phyloP scores from a whole-genome alignment of 37 sponge, comb jelly and placozoan species.

The Eunapius fragilis region DNA sequence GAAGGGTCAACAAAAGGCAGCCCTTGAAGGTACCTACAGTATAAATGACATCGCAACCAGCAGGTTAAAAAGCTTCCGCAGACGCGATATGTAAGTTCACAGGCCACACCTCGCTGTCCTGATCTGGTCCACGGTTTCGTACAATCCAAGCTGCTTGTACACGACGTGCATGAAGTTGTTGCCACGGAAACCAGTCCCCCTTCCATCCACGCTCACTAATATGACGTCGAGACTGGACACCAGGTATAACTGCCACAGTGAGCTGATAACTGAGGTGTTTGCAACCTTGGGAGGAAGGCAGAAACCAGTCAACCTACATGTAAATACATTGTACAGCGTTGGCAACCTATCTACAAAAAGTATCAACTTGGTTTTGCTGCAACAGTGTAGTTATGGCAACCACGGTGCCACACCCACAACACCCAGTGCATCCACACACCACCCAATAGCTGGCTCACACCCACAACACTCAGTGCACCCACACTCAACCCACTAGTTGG shows the following conservation, averaged over 20 bases:
- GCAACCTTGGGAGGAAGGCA: constrained; percentile 21
- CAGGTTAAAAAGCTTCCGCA: background rate
- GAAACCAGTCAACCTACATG: background rate
- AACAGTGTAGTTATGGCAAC: too few relatives aligned
- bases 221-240: constrained; percentile 50
- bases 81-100: background rate
- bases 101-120: constrained; percentile 65
- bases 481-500: constrained; percentile 51
- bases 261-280: background rate
- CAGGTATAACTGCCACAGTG: constrained; percentile 41
- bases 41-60: too few relatives aligned
- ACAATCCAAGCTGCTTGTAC: constrained; percentile 57
- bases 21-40: constrained; percentile 55
- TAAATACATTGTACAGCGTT: too few relatives aligned
- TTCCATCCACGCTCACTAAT: constrained; percentile 80
- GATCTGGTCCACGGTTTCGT: constrained; percentile 73
- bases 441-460: too few relatives aligned
- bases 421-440: constrained; percentile 13
- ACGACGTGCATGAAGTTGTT: constrained; percentile 77
- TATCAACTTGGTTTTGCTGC: too few relatives aligned
- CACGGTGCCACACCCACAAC: too few relatives aligned
- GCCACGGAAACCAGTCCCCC: constrained; percentile 86
- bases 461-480: background rate
- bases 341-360: too few relatives aligned
- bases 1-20: constrained; percentile 39